Base-by-base conservation (phyloP, 2,113 vertebrate species). In the Gopherus evgoodei region DNA sequence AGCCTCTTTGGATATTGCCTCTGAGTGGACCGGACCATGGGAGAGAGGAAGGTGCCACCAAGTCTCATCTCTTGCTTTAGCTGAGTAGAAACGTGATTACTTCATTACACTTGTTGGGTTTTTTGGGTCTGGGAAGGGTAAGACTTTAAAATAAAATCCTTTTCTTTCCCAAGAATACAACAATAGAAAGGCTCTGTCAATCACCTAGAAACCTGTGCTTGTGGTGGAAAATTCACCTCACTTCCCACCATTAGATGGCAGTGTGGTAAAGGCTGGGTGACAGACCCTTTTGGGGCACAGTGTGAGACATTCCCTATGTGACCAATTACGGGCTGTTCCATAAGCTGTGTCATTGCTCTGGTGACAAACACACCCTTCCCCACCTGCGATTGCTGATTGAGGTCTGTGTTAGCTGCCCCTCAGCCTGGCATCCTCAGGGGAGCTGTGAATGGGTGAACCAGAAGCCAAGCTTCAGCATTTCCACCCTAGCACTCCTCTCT, bases 141-240 rank as follows among this genome's bases (percentile, higher is more conserved):
- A 90, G 91, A 59, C 54, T 89, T 94, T 90, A 92, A 88, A 97
- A 85, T 81, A 86, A 62, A 79, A 86, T 94, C 76, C 35, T 91
- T 95, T 96, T 93, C 92, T 95, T 97, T 94, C 86, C 83, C 79
- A 83, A 79, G 76, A 81, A 79, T 4, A 5, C 31, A 89, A 94
- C 92, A 96, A 95, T 76, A 86, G 88, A 95, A 94, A 96, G 91
- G 91, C 94, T 90, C 90, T 78, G 42, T 75, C 76, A 44, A 92
- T 95, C 94, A 78, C 95, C 95, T 84, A 81, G 82, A 88, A 80
- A 38, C 78, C 65, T 35, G n/a, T 87, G 89, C 95, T 94, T 96
- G 94, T 87, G 95, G 93, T 96, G 96, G 97, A 96, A 97, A 97
- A 92, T 96, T 95, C 84, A 93, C 93, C 4, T 6, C 8, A 3